These are phyloP conservation scores for Lordiphosa andalusiaca DNA, from an alignment of 2,888 invertebrate genomes.

Conservation along the genomic window DNA sequence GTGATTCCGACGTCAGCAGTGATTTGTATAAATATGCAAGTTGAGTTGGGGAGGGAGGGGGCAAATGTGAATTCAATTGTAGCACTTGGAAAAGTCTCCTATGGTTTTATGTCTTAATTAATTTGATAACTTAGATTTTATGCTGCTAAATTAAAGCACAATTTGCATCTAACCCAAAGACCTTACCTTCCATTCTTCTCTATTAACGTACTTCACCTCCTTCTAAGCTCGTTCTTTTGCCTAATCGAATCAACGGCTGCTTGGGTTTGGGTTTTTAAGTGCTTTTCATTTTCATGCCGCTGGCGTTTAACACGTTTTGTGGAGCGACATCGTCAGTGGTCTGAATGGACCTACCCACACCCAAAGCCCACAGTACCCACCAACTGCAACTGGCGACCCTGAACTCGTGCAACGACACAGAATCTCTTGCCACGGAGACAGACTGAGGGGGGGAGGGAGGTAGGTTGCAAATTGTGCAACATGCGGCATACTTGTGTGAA, in stretches of 20 bases:
- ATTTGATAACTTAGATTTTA: too few species aligned
- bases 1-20: slow-evolving; percentile 26
- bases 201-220: slow-evolving; percentile 11
- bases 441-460: too few species aligned
- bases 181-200: slow-evolving; percentile 2
- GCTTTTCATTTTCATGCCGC: slow-evolving; percentile 45
- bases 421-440: slow-evolving; percentile 36
- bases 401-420: slow-evolving; percentile 71
- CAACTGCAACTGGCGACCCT: slow-evolving; percentile 45
- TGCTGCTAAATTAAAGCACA: too few species aligned
- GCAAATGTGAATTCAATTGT: too few species aligned
- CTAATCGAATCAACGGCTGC: slow-evolving; percentile 36
- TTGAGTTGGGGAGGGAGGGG: neutral
- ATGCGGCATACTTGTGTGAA: slow-evolving; percentile 20
- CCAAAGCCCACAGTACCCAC: slow-evolving; percentile 27
- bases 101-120: too few species aligned
- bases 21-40: neutral
- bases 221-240: slow-evolving; percentile 17
- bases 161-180: too few species aligned
- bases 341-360: slow-evolving; percentile 41
- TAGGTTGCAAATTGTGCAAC: slow-evolving; percentile 37
- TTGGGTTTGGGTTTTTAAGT: slow-evolving; percentile 35
- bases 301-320: slow-evolving; percentile 54
- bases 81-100: too few species aligned
- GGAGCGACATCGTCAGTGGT: slow-evolving; percentile 23